phyloP scores from a whole-genome alignment of 2,797 vertebrate species.

The Spondyliosoma cantharus region DNA sequence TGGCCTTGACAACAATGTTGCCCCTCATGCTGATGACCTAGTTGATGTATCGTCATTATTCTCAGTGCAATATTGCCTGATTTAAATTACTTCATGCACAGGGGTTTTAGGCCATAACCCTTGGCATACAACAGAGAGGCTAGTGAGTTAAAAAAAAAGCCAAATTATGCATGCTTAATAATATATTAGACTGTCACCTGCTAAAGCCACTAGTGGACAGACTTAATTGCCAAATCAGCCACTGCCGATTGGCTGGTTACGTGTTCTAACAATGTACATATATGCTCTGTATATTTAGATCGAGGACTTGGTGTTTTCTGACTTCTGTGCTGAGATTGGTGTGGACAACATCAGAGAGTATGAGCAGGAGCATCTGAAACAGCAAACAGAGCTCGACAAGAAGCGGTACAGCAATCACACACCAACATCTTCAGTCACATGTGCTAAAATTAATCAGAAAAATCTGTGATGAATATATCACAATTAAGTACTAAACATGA shows the following conservation, averaged over 20 bases:
- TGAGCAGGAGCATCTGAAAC: constrained; percentile 88
- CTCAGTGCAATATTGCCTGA: no score
- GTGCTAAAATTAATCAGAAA: background rate
- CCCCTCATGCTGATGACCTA: background rate
- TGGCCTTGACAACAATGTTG: background rate
- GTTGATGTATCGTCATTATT: background rate
- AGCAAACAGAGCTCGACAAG: constrained; percentile 89
- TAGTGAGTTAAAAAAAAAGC: background rate
- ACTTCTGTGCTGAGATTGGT: constrained; percentile 93
- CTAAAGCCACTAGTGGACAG: background rate
- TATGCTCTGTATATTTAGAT: constrained; percentile 79
- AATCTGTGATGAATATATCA: background rate
- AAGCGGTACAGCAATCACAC: constrained; percentile 84
- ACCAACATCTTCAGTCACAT: background rate
- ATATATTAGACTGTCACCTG: background rate
- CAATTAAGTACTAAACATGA: background rate
- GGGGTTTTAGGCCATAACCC: background rate
- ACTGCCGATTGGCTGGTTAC: background rate
- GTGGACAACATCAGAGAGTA: constrained; percentile 92
- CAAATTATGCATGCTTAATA: background rate
- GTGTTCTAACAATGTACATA: background rate
- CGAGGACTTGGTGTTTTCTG: constrained; percentile 90
- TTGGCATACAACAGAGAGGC: background rate
- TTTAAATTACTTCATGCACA: background rate
- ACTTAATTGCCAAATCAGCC: no score